Conservation (phyloP, 2,797 vertebrate genomes). For the Gorsachius magnificus region DNA sequence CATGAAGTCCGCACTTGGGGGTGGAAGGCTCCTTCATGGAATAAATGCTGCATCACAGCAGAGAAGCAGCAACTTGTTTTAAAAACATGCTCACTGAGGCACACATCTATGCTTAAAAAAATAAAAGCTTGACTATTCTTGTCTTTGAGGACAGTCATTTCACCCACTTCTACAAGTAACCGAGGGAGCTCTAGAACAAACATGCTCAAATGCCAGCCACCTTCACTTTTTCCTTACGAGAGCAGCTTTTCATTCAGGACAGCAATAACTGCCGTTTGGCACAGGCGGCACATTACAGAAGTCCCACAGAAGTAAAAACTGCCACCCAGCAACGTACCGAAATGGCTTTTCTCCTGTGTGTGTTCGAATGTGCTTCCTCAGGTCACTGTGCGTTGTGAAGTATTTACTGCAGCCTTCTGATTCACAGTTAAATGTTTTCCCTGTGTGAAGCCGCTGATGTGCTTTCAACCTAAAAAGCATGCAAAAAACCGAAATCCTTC, state of each 20-base stretch:
- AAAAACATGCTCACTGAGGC: neutral
- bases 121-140: neutral
- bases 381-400: conserved; percentile 98
- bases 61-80: neutral
- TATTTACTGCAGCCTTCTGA: conserved; percentile 99
- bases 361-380: conserved; percentile 99
- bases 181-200: neutral
- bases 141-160: neutral
- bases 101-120: neutral
- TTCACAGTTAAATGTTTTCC: conserved; percentile 99
- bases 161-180: neutral
- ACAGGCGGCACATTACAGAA: neutral
- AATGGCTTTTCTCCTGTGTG: conserved; percentile 99
- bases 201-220: neutral
- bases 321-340: conserved; percentile 78
- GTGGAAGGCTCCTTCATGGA: neutral
- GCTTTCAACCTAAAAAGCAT: conserved; percentile 89
- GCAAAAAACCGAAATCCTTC: neutral
- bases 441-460: conserved; percentile 98
- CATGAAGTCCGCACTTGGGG: neutral
- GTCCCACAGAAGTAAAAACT: neutral
- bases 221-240: neutral
- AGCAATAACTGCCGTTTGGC: neutral
- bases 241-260: neutral
- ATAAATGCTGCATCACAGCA: neutral